A percentile compares a stretch with the other conserved stretches of the same genome.
These are phyloP conservation scores for Hoplostethus mediterraneus DNA, from an alignment of 2,797 vertebrate genomes.

Conservation along the genomic window DNA sequence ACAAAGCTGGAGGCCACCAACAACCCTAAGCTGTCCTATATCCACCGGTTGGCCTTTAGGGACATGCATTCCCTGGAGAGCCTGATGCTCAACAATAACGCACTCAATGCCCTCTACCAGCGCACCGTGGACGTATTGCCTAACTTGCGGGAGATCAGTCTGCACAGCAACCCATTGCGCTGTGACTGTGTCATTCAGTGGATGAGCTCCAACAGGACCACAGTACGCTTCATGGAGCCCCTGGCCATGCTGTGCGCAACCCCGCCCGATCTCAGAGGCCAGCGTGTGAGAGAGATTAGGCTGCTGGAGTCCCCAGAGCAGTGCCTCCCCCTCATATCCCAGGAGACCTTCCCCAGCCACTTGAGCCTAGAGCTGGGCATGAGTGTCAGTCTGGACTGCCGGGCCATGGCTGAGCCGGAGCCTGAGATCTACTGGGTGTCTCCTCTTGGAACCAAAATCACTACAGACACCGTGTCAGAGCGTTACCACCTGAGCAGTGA, in stretches of 20 bases:
- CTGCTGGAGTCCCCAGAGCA: conserved; percentile 88
- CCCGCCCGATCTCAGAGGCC: conserved; percentile 92
- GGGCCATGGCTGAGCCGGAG: conserved; percentile 96
- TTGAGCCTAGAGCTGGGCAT: conserved; percentile 90
- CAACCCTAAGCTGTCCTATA: conserved; percentile 95
- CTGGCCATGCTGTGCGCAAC: conserved; percentile 94
- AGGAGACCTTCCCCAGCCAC: conserved; percentile 91
- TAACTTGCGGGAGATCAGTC: conserved; percentile 96
- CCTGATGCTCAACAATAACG: conserved; percentile 98
- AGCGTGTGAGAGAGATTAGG: conserved; percentile 89
- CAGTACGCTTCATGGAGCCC: conserved; percentile 98
- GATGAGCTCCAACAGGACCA: conserved; percentile 95
- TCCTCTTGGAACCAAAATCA: conserved; percentile 93
- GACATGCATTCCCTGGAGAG: conserved; percentile 96
- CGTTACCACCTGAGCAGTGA: conserved; percentile 92
- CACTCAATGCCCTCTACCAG: conserved; percentile 94
- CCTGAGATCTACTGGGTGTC: conserved; percentile 99
- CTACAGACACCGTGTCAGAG: conserved; percentile 89
- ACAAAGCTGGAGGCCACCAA: conserved; percentile 99
- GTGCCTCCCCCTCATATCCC: conserved; percentile 96
- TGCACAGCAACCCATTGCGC: conserved; percentile 95
- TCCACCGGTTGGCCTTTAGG: conserved; percentile 93
- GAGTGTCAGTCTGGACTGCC: conserved; percentile 91
- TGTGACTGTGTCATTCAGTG: conserved; percentile 97
- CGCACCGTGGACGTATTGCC: conserved; percentile 92